These are phyloP conservation scores for Lacanobia oleracea DNA, from an alignment of 2,888 invertebrate genomes.

Conservation along the genomic window DNA sequence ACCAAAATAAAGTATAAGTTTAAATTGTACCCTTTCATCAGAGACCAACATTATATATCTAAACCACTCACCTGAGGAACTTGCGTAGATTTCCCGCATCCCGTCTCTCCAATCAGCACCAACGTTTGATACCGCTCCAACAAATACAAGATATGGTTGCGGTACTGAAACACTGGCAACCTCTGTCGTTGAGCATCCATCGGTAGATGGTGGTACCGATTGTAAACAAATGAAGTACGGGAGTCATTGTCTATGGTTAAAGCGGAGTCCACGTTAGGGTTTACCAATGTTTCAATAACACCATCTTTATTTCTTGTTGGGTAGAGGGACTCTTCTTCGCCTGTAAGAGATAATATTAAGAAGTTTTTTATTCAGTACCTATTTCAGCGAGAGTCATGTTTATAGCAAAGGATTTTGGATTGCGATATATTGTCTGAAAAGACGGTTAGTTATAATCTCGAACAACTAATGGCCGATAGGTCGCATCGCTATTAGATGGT, in stretches of 20 bases:
- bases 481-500: no score
- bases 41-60: no score
- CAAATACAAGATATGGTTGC: conserved; percentile 96
- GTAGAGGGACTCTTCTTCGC: conserved; percentile 79
- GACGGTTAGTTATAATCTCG: no score
- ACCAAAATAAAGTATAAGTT: no score
- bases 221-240: conserved; percentile 94
- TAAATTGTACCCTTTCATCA: no score
- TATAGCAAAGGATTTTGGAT: no score
- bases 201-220: conserved; percentile 95
- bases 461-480: no score
- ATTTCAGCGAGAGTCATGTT: no score
- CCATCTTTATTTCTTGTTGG: conserved; percentile 85
- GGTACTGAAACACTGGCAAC: conserved; percentile 96
- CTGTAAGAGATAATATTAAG: conserved; percentile 57
- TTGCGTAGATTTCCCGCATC: conserved; percentile 99
- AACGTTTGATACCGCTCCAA: conserved; percentile 97
- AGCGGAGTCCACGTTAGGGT: conserved; percentile 82
- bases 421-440: no score
- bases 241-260: conserved; percentile 90
- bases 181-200: conserved; percentile 95
- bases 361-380: neutral
- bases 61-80: conserved; percentile 94
- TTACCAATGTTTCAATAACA: conserved; percentile 80
- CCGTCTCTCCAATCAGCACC: conserved; percentile 98